These are phyloP conservation scores for Cromileptes altivelis DNA, from an alignment of 2,113 vertebrate genomes.

Conservation along the genomic window DNA sequence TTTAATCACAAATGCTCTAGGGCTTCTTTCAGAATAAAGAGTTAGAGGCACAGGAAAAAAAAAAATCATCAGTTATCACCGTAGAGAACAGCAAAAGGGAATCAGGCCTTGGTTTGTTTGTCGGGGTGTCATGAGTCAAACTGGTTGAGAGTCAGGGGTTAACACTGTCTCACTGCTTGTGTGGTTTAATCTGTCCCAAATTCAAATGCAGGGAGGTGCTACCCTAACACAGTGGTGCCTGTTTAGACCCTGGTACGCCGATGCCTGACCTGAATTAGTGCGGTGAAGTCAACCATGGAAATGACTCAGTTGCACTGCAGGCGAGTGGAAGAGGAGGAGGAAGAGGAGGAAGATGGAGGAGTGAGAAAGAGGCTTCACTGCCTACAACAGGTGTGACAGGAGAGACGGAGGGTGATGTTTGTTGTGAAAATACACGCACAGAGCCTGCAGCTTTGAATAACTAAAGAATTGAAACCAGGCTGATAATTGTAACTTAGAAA, in stretches of 20 bases:
- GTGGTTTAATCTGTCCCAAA: slow-evolving; percentile 63
- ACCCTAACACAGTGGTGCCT: slow-evolving; percentile 44
- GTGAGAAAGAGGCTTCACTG: slow-evolving; percentile 6
- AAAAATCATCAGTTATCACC: no score
- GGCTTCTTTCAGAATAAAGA: not conserved
- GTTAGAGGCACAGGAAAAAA: not conserved
- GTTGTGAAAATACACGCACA: not conserved
- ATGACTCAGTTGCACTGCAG: slow-evolving; percentile 51
- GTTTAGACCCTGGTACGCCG: slow-evolving; percentile 59
- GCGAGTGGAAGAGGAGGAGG: not conserved
- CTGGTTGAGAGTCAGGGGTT: slow-evolving; percentile 43
- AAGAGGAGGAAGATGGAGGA: slow-evolving; percentile 13
- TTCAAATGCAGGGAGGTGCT: slow-evolving; percentile 53
- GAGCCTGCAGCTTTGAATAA: slow-evolving; percentile 1
- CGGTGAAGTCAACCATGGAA: slow-evolving; percentile 65
- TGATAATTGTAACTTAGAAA: not conserved
- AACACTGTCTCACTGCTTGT: slow-evolving; percentile 26
- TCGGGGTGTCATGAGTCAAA: not conserved
- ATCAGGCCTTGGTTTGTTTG: not conserved
- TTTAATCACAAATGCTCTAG: not conserved
- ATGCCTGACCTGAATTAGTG: slow-evolving; percentile 69
- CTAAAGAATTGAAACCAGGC: no score
- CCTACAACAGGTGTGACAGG: slow-evolving; percentile 12
- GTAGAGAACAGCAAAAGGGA: not conserved
- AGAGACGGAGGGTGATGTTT: not conserved